Percentiles rank a stretch among this genome's conserved stretches.
phyloP scores from a whole-genome alignment of 2,797 vertebrate genomes.

The Anomalospiza imberbis region DNA sequence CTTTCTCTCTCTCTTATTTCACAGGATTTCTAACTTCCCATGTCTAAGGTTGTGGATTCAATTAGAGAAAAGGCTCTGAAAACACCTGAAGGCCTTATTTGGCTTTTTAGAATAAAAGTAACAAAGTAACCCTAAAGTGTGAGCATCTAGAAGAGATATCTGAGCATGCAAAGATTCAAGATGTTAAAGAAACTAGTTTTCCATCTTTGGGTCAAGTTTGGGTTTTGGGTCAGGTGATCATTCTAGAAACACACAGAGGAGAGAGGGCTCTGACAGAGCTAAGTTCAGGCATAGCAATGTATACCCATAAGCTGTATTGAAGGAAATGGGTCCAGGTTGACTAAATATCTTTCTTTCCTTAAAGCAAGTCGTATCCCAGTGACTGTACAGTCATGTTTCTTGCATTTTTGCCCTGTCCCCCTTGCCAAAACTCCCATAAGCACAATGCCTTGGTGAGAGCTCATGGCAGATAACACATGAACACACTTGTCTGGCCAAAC shows the following conservation, averaged over 20 bases:
- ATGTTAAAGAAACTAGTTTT: not conserved
- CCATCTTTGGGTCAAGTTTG: not conserved
- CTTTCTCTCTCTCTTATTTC: not conserved
- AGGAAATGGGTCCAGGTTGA: not conserved
- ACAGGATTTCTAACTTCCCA: not conserved
- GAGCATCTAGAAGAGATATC: not conserved
- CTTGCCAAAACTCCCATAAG: not conserved
- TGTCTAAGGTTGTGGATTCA: not conserved
- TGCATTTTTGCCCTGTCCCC: not conserved
- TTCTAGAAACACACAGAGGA: not conserved
- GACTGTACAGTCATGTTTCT: not conserved
- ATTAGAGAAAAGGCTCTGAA: not conserved
- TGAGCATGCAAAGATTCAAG: not conserved
- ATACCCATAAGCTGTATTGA: not conserved
- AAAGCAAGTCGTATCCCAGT: not conserved
- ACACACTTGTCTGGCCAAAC: not conserved
- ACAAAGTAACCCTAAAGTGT: not conserved
- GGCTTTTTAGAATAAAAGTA: not conserved
- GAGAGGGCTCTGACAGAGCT: not conserved
- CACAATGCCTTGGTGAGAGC: not conserved
- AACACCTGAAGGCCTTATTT: not conserved
- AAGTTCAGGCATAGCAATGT: not conserved
- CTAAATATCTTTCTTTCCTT: not conserved
- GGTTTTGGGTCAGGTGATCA: not conserved
- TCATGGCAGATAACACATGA: not conserved